Conservation (phyloP, 2,797 vertebrate species). For the Tokudaia tokunoshimensis region DNA sequence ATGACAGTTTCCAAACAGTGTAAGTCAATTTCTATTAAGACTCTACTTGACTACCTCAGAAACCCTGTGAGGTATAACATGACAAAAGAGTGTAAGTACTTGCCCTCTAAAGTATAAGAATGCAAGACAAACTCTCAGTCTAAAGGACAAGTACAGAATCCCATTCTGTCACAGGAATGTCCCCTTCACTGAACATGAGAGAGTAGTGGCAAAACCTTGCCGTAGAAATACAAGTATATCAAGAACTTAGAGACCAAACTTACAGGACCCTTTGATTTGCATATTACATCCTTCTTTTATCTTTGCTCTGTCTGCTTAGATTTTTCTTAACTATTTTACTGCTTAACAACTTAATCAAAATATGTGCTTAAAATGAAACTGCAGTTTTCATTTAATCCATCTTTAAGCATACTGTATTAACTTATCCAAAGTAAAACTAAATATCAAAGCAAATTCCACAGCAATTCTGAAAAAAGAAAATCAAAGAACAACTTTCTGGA, state of each 20-base stretch:
- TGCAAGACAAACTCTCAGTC: slow-evolving; percentile 19
- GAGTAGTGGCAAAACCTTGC: not conserved
- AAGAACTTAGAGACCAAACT: slow-evolving; percentile 35
- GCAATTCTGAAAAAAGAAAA: slow-evolving; percentile 48
- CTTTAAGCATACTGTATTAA: slow-evolving; percentile 57
- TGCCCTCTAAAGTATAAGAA: not conserved
- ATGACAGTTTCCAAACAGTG: not conserved
- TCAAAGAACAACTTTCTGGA: slow-evolving; percentile 66
- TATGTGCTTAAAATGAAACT: slow-evolving; percentile 24
- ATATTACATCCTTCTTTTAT: slow-evolving; percentile 18
- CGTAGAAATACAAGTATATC: slow-evolving; percentile 18
- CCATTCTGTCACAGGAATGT: not conserved
- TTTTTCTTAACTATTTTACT: not conserved
- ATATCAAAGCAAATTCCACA: slow-evolving; percentile 77
- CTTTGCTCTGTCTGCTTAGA: slow-evolving; percentile 38
- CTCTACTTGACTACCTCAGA: slow-evolving; percentile 45
- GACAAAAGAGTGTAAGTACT: not conserved
- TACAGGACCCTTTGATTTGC: not conserved
- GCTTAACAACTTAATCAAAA: slow-evolving; percentile 28
- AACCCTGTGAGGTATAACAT: slow-evolving; percentile 37
- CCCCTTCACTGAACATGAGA: not conserved
- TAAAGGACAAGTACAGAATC: not conserved
- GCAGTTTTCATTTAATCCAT: slow-evolving; percentile 57
- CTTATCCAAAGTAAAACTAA: slow-evolving; percentile 67
- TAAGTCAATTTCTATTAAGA: slow-evolving; percentile 43